phyloP scores from a whole-genome alignment of 2,797 vertebrate species.

The Antrozous pallidus region DNA sequence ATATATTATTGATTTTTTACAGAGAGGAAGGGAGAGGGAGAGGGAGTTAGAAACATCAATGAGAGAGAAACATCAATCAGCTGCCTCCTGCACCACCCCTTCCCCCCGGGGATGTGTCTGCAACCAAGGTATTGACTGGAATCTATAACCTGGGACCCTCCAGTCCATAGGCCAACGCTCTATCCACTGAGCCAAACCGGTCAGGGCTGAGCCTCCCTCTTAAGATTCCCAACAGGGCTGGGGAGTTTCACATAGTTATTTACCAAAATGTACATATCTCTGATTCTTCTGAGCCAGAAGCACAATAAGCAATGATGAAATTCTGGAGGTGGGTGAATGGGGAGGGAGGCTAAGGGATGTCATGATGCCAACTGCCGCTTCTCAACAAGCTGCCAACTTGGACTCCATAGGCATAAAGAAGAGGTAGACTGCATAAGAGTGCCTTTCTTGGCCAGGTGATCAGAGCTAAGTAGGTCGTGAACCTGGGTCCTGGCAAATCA shows the following conservation, averaged over 20 bases:
- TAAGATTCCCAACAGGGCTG: constrained; percentile 27
- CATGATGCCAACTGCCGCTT: neutral
- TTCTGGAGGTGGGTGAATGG: constrained; percentile 23
- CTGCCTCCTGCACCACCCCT: no score
- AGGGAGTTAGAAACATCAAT: no score
- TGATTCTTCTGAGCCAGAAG: constrained; percentile 36
- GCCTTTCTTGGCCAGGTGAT: constrained; percentile 21
- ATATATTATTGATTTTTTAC: no score
- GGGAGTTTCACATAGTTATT: constrained; percentile 61
- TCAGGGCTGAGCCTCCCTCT: neutral
- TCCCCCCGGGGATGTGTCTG: no score
- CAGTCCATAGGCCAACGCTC: no score
- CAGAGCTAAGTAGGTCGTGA: constrained; percentile 64
- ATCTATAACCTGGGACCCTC: no score
- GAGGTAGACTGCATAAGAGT: neutral
- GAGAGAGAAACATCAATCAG: no score
- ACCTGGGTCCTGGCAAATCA: constrained; percentile 60
- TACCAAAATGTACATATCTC: constrained; percentile 48
- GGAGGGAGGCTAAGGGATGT: neutral
- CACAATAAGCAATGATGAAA: constrained; percentile 57
- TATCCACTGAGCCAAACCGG: no score
- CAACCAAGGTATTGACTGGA: no score
- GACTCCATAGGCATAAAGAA: neutral
- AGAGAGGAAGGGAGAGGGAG: no score
- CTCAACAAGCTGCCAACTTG: neutral